Base-by-base conservation (phyloP, 2,797 vertebrate genomes). In the Sebastes diaconus region DNA sequence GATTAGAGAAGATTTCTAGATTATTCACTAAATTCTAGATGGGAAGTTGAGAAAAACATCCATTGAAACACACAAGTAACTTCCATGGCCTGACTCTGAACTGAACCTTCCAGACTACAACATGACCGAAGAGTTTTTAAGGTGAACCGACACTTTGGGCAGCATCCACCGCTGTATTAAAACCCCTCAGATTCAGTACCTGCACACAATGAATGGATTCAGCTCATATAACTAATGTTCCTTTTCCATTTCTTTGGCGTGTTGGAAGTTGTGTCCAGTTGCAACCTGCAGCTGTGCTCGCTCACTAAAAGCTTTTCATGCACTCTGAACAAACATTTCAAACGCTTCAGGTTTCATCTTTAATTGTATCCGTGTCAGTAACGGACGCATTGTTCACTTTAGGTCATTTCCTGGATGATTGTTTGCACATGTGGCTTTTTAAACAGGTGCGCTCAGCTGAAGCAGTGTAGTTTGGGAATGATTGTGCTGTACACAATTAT, bases 21-120 rank as follows among this genome's bases (percentile, higher is more conserved):
- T 68, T 73, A 71, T 72, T 74, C 52, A 7, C 14, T 24, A 29
- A 68, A 81, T 84, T 63, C 2, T 55, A n/a, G 20, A 59, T 42
- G 27, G 18, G 77, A 66, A 42, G 18, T 36, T 20, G 67, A 22
- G 46, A 27, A 24, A 70, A 34, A 13, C 10, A 3, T 4, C 30
- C 6, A 16, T 10, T 9, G 1, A 13, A 30, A 55, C 64, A 36
- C 18, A 18, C 8, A 3, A 25, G 32, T 13, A 55, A 30, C 32
- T 22, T 61, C 14, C 10, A 32, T 3, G 9, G 16, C 4, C 42
- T 32, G 60, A 60, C 24, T 61, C 18, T 67, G 77, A 32, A 55
- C 39, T 11, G 3, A 4, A 46, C 11, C 24, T 2, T 9, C 8
- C 8, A 54, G 13, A 22, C 6, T 7, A 46, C 11, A n/a, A 10